Evolutionary conservation across 2,888 invertebrate genomes (phyloP).

Genomic region (Hydraecia micacea): DNA sequence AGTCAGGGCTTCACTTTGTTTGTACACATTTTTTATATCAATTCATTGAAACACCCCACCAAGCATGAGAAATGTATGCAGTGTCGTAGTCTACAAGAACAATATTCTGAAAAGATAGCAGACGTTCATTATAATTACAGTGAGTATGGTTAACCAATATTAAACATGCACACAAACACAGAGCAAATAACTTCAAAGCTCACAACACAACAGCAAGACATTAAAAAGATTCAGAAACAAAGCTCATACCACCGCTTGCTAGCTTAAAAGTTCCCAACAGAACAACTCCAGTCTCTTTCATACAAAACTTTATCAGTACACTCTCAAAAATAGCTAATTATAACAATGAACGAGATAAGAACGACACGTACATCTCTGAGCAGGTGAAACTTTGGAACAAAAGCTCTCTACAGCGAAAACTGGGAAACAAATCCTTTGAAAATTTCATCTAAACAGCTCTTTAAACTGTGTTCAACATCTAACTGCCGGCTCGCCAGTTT

Average conservation of each 20-base stretch:
- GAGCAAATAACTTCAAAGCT: slow-evolving; percentile 19
- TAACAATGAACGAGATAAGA: slow-evolving; percentile 76
- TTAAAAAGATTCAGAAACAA: slow-evolving; percentile 47
- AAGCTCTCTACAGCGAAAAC: slow-evolving; percentile 72
- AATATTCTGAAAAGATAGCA: background rate
- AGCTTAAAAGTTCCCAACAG: slow-evolving; percentile 39
- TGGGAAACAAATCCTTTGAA: slow-evolving; percentile 83
- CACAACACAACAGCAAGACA: slow-evolving; percentile 20
- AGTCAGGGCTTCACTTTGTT: background rate
- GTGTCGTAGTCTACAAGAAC: background rate
- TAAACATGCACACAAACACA: slow-evolving; percentile 2
- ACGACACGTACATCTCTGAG: slow-evolving; percentile 74
- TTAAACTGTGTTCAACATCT: slow-evolving; percentile 77
- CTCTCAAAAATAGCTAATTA: slow-evolving; percentile 59
- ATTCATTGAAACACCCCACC: background rate
- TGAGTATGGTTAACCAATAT: background rate
- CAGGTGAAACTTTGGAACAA: slow-evolving; percentile 81
- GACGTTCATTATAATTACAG: background rate
- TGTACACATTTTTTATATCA: background rate
- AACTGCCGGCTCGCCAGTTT: slow-evolving; percentile 77
- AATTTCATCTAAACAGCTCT: slow-evolving; percentile 84
- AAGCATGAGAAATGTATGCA: background rate
- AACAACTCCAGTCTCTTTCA: slow-evolving; percentile 38
- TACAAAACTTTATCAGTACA: slow-evolving; percentile 39
- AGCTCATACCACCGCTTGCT: slow-evolving; percentile 36